These are phyloP conservation scores for Pyrgilauda ruficollis DNA, from an alignment of 2,113 vertebrate genomes.

Conservation along the genomic window DNA sequence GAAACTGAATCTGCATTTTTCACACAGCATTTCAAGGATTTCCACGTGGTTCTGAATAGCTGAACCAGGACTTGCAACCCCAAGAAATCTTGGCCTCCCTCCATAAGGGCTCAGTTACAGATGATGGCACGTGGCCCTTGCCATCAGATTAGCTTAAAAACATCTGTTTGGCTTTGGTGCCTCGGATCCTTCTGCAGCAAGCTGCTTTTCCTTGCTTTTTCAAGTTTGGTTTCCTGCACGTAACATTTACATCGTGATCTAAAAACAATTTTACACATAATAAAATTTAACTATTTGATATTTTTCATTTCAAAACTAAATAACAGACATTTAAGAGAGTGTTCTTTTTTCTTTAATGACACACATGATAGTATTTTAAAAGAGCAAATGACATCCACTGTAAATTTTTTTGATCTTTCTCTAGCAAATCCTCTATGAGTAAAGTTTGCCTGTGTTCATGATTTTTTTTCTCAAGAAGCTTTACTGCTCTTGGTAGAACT, in stretches of 20 bases:
- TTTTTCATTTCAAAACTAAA: slow-evolving; percentile 76
- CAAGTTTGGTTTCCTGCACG: slow-evolving; percentile 51
- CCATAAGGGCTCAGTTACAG: background rate
- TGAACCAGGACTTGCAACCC: background rate
- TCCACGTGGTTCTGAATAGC: background rate
- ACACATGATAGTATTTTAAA: slow-evolving; percentile 55
- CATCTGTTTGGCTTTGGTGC: background rate
- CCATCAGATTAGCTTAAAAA: background rate
- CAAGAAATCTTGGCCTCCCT: background rate
- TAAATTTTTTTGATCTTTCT: slow-evolving; percentile 41
- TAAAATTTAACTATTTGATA: slow-evolving; percentile 78
- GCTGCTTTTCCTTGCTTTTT: slow-evolving; percentile 40
- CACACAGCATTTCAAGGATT: background rate
- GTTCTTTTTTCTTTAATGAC: slow-evolving; percentile 13
- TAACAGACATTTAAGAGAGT: slow-evolving; percentile 67
- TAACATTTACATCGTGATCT: slow-evolving; percentile 51
- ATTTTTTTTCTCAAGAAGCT: slow-evolving; percentile 32
- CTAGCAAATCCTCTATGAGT: slow-evolving; percentile 41
- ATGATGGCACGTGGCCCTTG: background rate
- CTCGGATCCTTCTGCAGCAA: background rate
- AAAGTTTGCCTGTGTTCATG: slow-evolving; percentile 57
- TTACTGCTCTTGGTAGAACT: slow-evolving; percentile 59
- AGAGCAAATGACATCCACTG: slow-evolving; percentile 18
- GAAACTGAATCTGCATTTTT: background rate
- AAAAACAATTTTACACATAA: slow-evolving; percentile 76